Base-by-base conservation (phyloP, 2,113 vertebrate species). In the Mastomys natalensis region DNA sequence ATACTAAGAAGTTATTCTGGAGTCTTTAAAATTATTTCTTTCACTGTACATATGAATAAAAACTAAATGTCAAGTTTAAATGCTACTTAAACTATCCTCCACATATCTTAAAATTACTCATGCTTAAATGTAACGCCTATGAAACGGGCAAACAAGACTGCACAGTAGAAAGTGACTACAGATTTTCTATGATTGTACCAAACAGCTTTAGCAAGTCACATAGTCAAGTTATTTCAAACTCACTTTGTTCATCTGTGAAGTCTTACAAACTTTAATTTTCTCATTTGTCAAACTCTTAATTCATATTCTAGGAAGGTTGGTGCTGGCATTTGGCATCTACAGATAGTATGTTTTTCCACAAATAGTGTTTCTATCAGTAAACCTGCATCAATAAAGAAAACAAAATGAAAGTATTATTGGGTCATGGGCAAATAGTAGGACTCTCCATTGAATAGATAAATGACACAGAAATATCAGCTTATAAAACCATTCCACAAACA, bases 61-160 rank as follows among this genome's bases (percentile, higher is more conserved):
- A 95, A 51, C 76, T 70, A 91, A 90, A 82, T 90, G 64, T 88
- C 72, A 91, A 89, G 51, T 70, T 60, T 70, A 91, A 89, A 89
- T 94, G 84, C 9, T 87, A 3, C 93, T 92, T 87, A 87, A 94
- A 91, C 15, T 85, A 92, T 29, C 45, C 58, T 86, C 43, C 16
- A 90, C 2, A 76, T 80, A 68, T 77, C 37, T 73, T 93, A 66
- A 95, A 86, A 72, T 40, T 58, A 5, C 19, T 94, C 13, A 58
- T 55, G 40, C 24, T 87, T 92, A 91, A 95, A 48, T 60, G 77
- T 84, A 93, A 85, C 5, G 37, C 70, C 26, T 92, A n/a, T 81
- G n/a, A 94, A 93, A 95, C 6, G 55, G 21, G 24, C 2, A 96
- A 95, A 78, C 1, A 76, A 37, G 45, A 94, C 58, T 24, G 8